A percentile compares a stretch with the other conserved stretches of the same genome.
phyloP scores from a whole-genome alignment of 2,113 vertebrate genomes.

The Gorsachius goisagi region DNA sequence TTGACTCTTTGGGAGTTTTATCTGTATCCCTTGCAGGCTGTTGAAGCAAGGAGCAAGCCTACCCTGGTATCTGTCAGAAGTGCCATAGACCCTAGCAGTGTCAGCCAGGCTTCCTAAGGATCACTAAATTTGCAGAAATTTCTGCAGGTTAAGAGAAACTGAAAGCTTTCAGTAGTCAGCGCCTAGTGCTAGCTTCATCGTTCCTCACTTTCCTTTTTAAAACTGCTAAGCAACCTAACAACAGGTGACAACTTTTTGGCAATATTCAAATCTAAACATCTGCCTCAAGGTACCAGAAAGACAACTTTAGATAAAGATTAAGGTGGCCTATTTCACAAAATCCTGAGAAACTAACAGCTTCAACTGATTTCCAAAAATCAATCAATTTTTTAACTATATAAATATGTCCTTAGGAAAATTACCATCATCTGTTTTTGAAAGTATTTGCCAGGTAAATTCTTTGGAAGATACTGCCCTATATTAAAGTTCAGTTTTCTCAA shows the following conservation, averaged over 20 bases:
- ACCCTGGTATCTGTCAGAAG: not conserved
- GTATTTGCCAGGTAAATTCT: not conserved
- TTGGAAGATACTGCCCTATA: not conserved
- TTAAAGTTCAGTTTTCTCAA: not conserved
- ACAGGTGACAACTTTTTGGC: not conserved
- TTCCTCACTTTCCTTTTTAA: not conserved
- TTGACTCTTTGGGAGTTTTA: not conserved
- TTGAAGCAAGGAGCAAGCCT: not conserved
- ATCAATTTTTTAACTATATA: not conserved
- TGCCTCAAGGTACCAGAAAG: not conserved
- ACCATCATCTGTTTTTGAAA: not conserved
- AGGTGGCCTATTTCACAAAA: not conserved
- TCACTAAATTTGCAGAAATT: not conserved
- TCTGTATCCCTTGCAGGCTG: not conserved
- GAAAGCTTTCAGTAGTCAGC: not conserved
- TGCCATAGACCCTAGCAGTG: not conserved
- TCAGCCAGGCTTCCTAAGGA: not conserved
- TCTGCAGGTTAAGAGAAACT: not conserved
- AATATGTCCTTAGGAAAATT: not conserved
- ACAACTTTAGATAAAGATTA: not conserved
- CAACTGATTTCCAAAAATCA: not conserved
- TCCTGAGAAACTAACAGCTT: not conserved
- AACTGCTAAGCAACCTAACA: not conserved
- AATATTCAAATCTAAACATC: not conserved
- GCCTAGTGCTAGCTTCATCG: not conserved